Conservation (phyloP, 2,797 vertebrate genomes). For the Nothura maculosa region DNA sequence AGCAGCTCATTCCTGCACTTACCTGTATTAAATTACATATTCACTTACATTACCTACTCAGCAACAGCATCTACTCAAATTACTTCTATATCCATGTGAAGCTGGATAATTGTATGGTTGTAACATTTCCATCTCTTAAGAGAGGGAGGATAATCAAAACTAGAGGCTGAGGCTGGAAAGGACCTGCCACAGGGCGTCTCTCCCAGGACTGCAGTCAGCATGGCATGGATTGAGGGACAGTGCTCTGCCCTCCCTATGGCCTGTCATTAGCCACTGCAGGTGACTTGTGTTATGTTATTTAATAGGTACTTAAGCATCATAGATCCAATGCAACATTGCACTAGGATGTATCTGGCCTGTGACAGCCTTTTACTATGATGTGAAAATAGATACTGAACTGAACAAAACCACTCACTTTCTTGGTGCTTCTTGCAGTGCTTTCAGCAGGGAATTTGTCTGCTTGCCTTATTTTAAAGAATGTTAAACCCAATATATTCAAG, state of each 20-base stretch:
- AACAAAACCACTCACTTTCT: not conserved
- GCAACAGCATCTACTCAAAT: not conserved
- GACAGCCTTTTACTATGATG: not conserved
- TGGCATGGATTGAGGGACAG: not conserved
- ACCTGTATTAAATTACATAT: conserved; percentile 51
- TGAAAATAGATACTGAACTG: not conserved
- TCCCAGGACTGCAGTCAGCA: accelerated
- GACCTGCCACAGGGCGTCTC: not conserved
- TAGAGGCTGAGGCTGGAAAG: not conserved
- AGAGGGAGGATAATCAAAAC: not conserved
- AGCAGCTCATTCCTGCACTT: conserved; percentile 38
- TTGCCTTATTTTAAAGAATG: not conserved
- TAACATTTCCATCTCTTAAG: not conserved
- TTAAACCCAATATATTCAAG: not conserved
- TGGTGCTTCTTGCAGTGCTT: not conserved
- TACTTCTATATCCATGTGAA: not conserved
- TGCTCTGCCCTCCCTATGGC: not conserved
- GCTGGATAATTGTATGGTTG: not conserved
- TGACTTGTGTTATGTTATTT: not conserved
- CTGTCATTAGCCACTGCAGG: not conserved
- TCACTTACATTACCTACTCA: not conserved
- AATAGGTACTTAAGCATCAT: not conserved
- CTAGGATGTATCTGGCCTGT: not conserved
- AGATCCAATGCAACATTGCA: not conserved
- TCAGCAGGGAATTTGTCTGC: not conserved